Conservation (phyloP, 2,797 vertebrate species). For the Tarsius wallacei region DNA sequence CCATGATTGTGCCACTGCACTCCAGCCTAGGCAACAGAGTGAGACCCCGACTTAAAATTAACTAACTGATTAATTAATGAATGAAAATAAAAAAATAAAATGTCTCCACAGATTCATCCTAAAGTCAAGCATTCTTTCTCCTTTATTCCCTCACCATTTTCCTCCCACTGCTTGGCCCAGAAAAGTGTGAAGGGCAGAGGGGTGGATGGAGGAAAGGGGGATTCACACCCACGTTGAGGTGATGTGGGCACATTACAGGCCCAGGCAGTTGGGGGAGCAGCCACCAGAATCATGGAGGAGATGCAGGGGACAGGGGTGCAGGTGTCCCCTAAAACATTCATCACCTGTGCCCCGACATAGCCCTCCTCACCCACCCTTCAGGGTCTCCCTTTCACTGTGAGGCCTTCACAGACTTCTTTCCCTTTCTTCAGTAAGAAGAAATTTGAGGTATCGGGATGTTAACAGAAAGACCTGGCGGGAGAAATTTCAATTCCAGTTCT, state of each 20-base stretch:
- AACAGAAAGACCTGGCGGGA: not conserved
- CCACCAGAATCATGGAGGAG: not conserved
- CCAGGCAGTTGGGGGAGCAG: not conserved
- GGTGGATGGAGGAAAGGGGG: not conserved
- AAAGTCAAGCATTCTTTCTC: not conserved
- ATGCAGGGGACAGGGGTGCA: too few species aligned
- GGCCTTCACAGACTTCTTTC: not conserved
- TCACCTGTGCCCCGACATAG: not conserved
- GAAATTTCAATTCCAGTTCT: not conserved
- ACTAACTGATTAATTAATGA: too few species aligned
- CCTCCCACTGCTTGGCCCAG: not conserved
- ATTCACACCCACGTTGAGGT: not conserved
- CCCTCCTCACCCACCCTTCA: not conserved
- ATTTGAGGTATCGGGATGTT: not conserved
- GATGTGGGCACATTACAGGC: fast-evolving
- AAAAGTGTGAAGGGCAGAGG: not conserved
- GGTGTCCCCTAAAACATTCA: fast-evolving
- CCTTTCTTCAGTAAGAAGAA: not conserved
- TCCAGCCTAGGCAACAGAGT: not conserved
- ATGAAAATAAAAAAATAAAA: not conserved
- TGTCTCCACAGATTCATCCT: not conserved
- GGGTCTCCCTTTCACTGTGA: not conserved
- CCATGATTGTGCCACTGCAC: not conserved
- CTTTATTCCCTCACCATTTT: not conserved
- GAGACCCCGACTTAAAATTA: not conserved